Percentiles rank a stretch among this genome's conserved stretches.
Evolutionary conservation across 2,113 vertebrate species (phyloP).

Genomic region (Nettapus auritus): DNA sequence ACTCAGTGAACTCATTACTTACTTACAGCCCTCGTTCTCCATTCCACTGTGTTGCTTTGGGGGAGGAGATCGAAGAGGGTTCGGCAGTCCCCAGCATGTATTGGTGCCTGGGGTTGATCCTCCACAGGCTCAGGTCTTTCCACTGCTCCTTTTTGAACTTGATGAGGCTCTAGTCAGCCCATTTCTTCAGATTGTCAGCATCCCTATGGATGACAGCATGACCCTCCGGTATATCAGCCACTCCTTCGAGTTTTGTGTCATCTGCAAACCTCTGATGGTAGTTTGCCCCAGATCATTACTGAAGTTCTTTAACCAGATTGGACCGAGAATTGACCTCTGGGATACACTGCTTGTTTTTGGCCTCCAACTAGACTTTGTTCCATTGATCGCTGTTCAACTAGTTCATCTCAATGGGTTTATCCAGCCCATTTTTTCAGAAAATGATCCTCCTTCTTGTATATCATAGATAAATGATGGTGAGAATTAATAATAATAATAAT

Average conservation of each 20-base stretch:
- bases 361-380: background rate
- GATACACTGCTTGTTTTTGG: background rate
- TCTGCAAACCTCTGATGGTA: background rate
- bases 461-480: background rate
- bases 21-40: too few species aligned
- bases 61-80: too few species aligned
- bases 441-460: background rate
- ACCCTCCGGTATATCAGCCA: background rate
- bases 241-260: background rate
- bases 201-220: background rate
- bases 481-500: background rate
- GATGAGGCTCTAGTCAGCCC: background rate
- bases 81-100: rapidly evolving
- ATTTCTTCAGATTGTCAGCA: background rate
- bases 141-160: background rate
- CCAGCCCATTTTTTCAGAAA: background rate
- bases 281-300: background rate
- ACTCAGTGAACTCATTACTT: background rate
- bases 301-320: background rate
- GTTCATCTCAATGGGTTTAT: background rate
- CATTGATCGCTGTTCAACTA: background rate
- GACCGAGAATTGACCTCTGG: background rate
- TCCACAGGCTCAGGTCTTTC: background rate
- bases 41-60: too few species aligned
- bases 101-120: background rate